Evolutionary conservation across 2,888 invertebrate species (phyloP).

Genomic region (Scaptomyza cyrtandrae): DNA sequence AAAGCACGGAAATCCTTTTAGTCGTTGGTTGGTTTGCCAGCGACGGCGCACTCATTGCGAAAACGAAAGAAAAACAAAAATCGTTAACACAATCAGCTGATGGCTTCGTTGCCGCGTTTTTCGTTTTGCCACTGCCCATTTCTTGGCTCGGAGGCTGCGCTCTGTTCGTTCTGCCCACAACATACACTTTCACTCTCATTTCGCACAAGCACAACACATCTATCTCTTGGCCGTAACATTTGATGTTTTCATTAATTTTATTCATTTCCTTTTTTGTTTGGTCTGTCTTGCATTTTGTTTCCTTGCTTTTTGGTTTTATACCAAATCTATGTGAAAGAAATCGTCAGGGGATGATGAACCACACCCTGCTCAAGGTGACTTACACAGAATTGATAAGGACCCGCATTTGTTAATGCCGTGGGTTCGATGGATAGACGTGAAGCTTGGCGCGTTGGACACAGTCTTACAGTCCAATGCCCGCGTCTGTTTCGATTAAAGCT

Average conservation of each 20-base stretch:
- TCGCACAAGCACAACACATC: conserved; percentile 3
- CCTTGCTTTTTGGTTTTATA: neutral
- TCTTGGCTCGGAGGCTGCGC: conserved; percentile 46
- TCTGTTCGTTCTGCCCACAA: conserved; percentile 15
- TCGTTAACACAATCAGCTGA: conserved; percentile 47
- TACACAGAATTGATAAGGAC: conserved; percentile 3
- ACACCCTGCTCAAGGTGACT: conserved; percentile 28
- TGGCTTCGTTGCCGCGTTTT: conserved; percentile 24
- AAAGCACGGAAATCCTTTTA: conserved; percentile 68
- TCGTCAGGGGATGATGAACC: conserved; percentile 10
- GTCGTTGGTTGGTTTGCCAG: conserved; percentile 21
- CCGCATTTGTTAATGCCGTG: conserved; percentile 1
- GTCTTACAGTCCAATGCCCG: conserved; percentile 7
- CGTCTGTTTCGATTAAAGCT: conserved; percentile 10
- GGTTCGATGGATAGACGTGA: conserved; percentile 1
- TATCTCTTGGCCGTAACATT: conserved; percentile 12
- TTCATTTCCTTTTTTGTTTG: neutral
- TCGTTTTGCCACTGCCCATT: conserved; percentile 14
- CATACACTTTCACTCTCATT: conserved; percentile 41
- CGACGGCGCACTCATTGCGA: conserved; percentile 43
- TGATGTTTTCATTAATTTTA: conserved; percentile 10
- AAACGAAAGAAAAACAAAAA: conserved; percentile 44
- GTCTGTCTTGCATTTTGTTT: conserved; percentile 1
- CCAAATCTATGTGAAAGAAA: conserved; percentile 13
- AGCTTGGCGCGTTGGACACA: conserved; percentile 1